These are phyloP conservation scores for Oncorhynchus nerka DNA, from an alignment of 2,113 vertebrate genomes.

Conservation along the genomic window DNA sequence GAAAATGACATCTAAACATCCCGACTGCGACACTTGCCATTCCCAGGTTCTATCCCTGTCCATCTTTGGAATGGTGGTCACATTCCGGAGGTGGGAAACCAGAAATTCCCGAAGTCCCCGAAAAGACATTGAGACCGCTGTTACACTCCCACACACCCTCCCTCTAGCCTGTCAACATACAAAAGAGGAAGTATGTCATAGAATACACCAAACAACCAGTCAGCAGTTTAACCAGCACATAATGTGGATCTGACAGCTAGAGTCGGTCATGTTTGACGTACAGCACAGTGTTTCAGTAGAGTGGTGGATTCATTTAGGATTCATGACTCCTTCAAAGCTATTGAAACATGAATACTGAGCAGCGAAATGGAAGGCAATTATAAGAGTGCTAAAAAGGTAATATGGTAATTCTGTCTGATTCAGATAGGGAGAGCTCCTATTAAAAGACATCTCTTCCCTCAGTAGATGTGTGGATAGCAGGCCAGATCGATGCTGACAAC, in stretches of 20 bases:
- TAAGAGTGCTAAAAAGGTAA: too few species aligned
- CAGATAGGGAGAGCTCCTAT: not conserved
- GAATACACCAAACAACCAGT: not conserved
- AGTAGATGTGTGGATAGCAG: not conserved
- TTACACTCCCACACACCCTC: constrained; percentile 1
- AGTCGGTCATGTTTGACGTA: not conserved
- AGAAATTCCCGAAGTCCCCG: not conserved
- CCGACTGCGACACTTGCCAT: too few species aligned
- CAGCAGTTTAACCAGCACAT: not conserved
- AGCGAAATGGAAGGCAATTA: too few species aligned
- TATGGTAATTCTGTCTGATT: not conserved
- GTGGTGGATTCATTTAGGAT: too few species aligned
- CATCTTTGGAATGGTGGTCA: not conserved
- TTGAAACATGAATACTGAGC: too few species aligned
- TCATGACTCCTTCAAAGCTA: too few species aligned
- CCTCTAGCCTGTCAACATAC: not conserved
- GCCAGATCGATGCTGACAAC: not conserved
- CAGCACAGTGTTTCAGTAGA: not conserved
- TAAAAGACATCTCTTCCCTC: not conserved
- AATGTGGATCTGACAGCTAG: too few species aligned
- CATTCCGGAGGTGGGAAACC: constrained; percentile 4
- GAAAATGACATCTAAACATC: not conserved
- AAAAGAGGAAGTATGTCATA: not conserved
- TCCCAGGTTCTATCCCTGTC: not conserved
- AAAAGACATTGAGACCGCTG: too few species aligned